These are phyloP conservation scores for Philereme vetulata DNA, from an alignment of 2,888 invertebrate species.

Conservation along the genomic window DNA sequence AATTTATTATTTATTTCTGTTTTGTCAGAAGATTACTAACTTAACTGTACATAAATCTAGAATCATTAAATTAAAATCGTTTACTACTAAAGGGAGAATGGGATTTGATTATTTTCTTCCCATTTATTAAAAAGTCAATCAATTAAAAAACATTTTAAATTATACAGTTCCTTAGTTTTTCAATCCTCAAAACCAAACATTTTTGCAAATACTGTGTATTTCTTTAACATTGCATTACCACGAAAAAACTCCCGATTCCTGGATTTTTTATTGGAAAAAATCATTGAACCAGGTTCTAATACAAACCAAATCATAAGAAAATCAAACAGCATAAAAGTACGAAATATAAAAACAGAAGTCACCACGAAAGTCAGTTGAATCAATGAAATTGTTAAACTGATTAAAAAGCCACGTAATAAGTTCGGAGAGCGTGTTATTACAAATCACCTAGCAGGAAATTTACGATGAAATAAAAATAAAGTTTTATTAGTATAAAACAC, in stretches of 20 bases:
- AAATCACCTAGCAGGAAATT: background rate
- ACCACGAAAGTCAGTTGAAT: background rate
- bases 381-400: no score
- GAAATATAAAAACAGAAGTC: background rate
- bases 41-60: constrained; percentile 8
- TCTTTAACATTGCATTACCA: constrained; percentile 27
- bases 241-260: constrained; percentile 61
- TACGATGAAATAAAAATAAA: constrained; percentile 4
- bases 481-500: constrained; percentile 41
- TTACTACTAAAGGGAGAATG: constrained; percentile 31
- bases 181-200: constrained; percentile 7
- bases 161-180: constrained; percentile 11
- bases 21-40: constrained; percentile 33
- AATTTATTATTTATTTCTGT: constrained; percentile 30
- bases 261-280: constrained; percentile 75
- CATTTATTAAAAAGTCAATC: constrained; percentile 22
- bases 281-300: constrained; percentile 68
- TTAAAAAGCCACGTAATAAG: no score
- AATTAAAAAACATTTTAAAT: constrained; percentile 21
- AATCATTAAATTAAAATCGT: constrained; percentile 20
- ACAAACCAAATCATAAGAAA: constrained; percentile 47
- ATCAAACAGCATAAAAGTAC: constrained; percentile 37
- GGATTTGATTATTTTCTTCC: constrained; percentile 37
- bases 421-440: background rate
- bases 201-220: constrained; percentile 1